phyloP scores from a whole-genome alignment of 92 coral and sea anemone species.

The Galaxea fascicularis region DNA sequence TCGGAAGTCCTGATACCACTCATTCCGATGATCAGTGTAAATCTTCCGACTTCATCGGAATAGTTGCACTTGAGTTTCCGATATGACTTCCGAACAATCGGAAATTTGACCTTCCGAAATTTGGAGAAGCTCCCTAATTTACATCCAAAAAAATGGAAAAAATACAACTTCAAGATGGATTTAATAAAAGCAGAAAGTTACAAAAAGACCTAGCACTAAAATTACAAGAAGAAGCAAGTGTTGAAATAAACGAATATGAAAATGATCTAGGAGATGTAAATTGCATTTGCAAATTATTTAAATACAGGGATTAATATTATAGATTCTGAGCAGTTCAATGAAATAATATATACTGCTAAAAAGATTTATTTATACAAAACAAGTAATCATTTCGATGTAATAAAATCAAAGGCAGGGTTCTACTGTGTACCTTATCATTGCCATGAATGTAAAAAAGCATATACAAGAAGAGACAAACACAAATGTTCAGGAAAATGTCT shows the following conservation, averaged over 20 bases:
- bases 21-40: no score
- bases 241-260: background rate
- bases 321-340: background rate
- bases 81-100: no score
- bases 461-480: conserved; percentile 16
- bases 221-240: background rate
- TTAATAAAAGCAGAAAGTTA: no score
- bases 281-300: background rate
- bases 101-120: no score
- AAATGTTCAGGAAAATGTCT: conserved; percentile 24
- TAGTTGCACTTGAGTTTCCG: no score
- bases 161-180: no score
- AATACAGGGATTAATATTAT: background rate
- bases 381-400: no score
- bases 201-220: background rate
- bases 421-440: conserved; percentile 10
- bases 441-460: conserved; percentile 39
- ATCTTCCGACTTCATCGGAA: no score
- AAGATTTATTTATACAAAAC: conserved; percentile 18
- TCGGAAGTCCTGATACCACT: no score
- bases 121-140: no score
- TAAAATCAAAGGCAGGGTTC: conserved; percentile 22
- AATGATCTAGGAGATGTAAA: background rate
- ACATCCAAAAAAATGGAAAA: no score
- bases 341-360: no score